Conservation (phyloP, 2,113 vertebrate genomes). For the Desmodus rotundus region DNA sequence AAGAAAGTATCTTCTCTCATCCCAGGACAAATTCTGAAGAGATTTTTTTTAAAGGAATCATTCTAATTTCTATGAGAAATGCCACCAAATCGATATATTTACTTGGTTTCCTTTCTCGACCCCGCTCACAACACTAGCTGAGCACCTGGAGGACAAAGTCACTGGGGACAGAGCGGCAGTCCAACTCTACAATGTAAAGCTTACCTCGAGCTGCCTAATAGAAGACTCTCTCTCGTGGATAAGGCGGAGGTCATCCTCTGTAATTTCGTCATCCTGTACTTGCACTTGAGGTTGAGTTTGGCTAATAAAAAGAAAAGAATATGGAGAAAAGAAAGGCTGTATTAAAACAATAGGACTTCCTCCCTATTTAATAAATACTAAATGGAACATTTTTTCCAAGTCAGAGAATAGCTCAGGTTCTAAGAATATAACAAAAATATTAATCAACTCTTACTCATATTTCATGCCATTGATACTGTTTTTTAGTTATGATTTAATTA, state of each 20-base stretch:
- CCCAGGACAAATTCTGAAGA: background rate
- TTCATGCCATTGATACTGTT: background rate
- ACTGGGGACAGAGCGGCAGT: background rate
- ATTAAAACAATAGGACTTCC: background rate
- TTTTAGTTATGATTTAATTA: constrained; percentile 47
- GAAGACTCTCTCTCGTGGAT: constrained; percentile 93
- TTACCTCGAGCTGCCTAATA: constrained; percentile 94
- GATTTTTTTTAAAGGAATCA: background rate
- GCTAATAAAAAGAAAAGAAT: constrained; percentile 64
- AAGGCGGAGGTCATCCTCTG: constrained; percentile 92
- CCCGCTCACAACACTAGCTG: background rate
- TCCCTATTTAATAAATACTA: background rate
- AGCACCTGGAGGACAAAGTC: background rate
- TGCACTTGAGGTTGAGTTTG: constrained; percentile 84
- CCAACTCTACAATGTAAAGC: rapidly evolving
- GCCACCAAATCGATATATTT: background rate
- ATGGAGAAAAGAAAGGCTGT: background rate
- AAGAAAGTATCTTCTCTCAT: background rate
- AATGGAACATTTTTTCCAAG: background rate
- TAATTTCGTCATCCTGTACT: constrained; percentile 90
- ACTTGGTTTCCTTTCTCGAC: background rate
- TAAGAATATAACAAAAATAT: background rate
- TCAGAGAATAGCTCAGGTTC: background rate
- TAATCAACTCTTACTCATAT: background rate
- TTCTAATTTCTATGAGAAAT: background rate